These are phyloP conservation scores for Penelope pileata DNA, from an alignment of 2,113 vertebrate species.

Conservation along the genomic window DNA sequence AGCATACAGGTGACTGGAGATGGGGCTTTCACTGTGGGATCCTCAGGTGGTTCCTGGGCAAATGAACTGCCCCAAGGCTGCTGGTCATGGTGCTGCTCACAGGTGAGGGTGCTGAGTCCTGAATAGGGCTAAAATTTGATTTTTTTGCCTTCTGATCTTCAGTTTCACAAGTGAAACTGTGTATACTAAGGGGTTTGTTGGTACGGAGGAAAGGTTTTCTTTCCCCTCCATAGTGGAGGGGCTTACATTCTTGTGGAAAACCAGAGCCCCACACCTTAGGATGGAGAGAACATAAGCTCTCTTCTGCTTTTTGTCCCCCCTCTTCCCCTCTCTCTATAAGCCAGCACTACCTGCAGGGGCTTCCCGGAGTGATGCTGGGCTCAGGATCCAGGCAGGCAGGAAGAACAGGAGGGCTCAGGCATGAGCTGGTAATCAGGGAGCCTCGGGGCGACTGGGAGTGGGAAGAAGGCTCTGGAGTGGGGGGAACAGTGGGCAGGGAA, in stretches of 20 bases:
- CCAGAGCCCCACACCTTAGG: no score
- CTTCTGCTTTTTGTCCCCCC: neutral
- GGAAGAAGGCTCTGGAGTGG: neutral
- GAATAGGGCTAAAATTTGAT: neutral
- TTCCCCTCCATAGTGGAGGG: rapidly evolving
- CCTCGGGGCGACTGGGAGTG: rapidly evolving
- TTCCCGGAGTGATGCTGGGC: neutral
- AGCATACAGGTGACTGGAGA: neutral
- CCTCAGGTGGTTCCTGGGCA: neutral
- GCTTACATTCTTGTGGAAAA: neutral
- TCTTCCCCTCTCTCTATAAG: neutral
- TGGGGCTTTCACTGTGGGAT: neutral
- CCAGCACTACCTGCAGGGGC: neutral
- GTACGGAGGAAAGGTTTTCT: neutral
- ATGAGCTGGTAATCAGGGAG: rapidly evolving
- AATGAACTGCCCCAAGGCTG: neutral
- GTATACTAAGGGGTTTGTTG: neutral
- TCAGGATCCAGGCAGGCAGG: rapidly evolving
- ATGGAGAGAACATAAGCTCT: neutral
- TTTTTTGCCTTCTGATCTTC: neutral
- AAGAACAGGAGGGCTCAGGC: neutral
- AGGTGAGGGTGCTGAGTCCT: neutral
- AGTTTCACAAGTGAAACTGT: neutral
- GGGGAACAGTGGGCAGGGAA: neutral
- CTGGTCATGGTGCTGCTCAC: neutral